Percentiles rank a stretch among this genome's conserved stretches.
These are phyloP conservation scores for Nemapogon koenigi DNA, from an alignment of 2,888 invertebrate species.

Conservation along the genomic window DNA sequence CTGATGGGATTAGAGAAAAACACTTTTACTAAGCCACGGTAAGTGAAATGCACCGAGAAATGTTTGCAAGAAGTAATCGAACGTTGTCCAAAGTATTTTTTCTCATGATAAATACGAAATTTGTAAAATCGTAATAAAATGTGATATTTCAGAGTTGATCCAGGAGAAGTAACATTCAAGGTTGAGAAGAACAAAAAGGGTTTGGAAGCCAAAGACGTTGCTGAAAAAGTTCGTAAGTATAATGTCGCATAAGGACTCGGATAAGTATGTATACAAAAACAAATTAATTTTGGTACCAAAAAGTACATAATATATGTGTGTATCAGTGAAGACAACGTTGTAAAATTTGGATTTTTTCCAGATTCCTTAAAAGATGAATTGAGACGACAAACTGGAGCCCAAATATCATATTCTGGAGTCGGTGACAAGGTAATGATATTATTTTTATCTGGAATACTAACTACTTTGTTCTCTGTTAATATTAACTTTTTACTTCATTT, in stretches of 20 bases:
- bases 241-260: neutral
- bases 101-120: too few species aligned
- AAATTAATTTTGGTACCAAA: conserved; percentile 1
- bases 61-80: too few species aligned
- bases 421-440: conserved; percentile 74
- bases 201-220: conserved; percentile 72
- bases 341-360: conserved; percentile 22
- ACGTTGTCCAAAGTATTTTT: too few species aligned
- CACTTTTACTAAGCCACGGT: conserved; percentile 71
- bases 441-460: neutral
- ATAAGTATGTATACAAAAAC: conserved; percentile 1
- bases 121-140: too few species aligned
- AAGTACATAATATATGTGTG: neutral
- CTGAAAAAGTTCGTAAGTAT: conserved; percentile 68
- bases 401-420: conserved; percentile 75
- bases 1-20: conserved; percentile 71
- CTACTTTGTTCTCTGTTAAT: neutral
- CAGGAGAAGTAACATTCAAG: conserved; percentile 79
- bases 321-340: neutral
- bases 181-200: conserved; percentile 70
- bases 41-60: conserved; percentile 23
- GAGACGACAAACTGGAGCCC: conserved; percentile 69
- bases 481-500: conserved; percentile 16
- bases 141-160: conserved; percentile 69
- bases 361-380: conserved; percentile 71